Evolutionary conservation across 2,797 vertebrate species (phyloP), one percentile per base, ranked within the genome.

Genomic region (Chrosomus eos): DNA sequence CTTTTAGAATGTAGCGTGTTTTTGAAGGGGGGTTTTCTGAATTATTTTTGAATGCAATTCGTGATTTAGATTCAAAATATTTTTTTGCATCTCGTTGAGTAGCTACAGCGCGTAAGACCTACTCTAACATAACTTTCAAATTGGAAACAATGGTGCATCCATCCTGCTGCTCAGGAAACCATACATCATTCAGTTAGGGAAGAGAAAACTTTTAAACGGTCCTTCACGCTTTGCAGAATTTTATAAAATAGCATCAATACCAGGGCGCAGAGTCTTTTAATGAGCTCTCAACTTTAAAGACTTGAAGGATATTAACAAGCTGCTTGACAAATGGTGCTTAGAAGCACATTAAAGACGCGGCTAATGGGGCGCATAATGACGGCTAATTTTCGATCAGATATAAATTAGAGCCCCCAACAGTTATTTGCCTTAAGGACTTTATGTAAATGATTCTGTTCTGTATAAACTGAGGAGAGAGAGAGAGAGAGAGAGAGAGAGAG

Each of bases 341-440:
- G 98, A 97, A 99, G 97, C 98, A 99, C 98, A 99, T 99, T 99
- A 99, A 99, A 99, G 98, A 99, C 97, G 96, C 97, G 95, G 97
- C 97, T 99, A 99, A 99, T 99, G 97, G 98, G 96, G 97, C 96
- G 96, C 98, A 98, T 99, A 99, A 99, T 99, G 98, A 99, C 96
- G 97, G 97, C 98, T 99, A 99, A 99, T 99, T 99, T 99, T 99
- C 98, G 96, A 99, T 98, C 98, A 99, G 97, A 99, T 99, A 99
- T 99, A 99, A 99, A 99, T 99, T 99, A 98, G 97, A 98, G 97
- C 97, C 98, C 98, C 98, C 98, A 99, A 99, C 97, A 99, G 98
- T 99, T 99, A 99, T 99, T 99, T 99, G 98, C 98, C 98, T 99
- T 98, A 98, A 99, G 98, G 98, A 99, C 97, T 99, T 99, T 99